Conservation (phyloP, 2,888 invertebrate species). For the Operophtera brumata region DNA sequence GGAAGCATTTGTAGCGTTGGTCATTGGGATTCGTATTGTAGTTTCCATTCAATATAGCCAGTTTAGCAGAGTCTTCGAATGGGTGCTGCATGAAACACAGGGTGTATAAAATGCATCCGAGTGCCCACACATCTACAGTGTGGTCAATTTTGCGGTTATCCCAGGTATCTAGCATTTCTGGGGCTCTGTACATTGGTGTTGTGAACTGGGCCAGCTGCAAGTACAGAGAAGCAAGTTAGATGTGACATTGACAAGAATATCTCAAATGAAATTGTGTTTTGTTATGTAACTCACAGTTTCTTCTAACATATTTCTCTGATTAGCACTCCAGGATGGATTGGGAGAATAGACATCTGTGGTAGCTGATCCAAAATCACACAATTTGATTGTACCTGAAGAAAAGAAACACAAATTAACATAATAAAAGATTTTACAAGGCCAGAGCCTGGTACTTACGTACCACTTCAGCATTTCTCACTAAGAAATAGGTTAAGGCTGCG, state of each 20-base stretch:
- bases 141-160: slow-evolving; percentile 95
- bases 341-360: slow-evolving; percentile 91
- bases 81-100: slow-evolving; percentile 97
- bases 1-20: slow-evolving; percentile 90
- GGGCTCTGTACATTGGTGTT: slow-evolving; percentile 98
- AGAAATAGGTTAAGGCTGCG: too few species aligned
- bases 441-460: too few species aligned
- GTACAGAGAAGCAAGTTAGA: slow-evolving; percentile 8
- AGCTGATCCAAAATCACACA: slow-evolving; percentile 99
- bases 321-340: slow-evolving; percentile 94
- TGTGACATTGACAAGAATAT: background rate
- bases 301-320: slow-evolving; percentile 93
- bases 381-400: slow-evolving; percentile 84
- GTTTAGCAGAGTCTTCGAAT: slow-evolving; percentile 96
- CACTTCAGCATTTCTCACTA: too few species aligned
- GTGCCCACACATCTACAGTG: slow-evolving; percentile 96
- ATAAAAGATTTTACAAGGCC: background rate
- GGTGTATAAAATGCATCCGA: slow-evolving; percentile 96
- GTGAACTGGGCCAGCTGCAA: slow-evolving; percentile 88
- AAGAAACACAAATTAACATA: background rate
- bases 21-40: slow-evolving; percentile 91
- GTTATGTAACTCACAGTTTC: slow-evolving; percentile 86
- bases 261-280: background rate
- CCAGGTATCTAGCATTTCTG: slow-evolving; percentile 99
- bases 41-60: slow-evolving; percentile 98